Evolutionary conservation across 2,113 vertebrate species (phyloP).

Genomic region (Neotoma lepida): DNA sequence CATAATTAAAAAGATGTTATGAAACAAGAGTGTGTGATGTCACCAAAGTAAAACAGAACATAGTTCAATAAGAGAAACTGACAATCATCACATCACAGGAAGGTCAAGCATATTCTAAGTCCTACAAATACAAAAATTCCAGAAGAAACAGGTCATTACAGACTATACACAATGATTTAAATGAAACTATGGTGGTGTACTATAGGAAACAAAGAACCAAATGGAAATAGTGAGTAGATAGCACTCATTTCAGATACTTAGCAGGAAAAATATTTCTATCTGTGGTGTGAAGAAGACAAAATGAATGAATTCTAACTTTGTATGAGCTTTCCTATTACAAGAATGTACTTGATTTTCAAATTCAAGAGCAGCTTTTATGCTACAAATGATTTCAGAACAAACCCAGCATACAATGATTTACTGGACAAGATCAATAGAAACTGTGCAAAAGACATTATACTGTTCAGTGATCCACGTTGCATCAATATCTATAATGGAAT

Average conservation of each 20-base stretch:
- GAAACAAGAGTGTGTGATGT: not conserved
- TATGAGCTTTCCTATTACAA: slow-evolving; percentile 32
- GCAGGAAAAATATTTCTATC: not conserved
- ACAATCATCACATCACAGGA: not conserved
- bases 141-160: slow-evolving; percentile 20
- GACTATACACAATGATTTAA: not conserved
- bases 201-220: not conserved
- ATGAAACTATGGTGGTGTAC: not conserved
- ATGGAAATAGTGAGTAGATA: not conserved
- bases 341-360: slow-evolving; percentile 31
- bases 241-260: not conserved
- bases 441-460: slow-evolving; percentile 62
- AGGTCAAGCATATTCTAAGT: not conserved
- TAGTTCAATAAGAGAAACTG: slow-evolving; percentile 14
- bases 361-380: slow-evolving; percentile 59
- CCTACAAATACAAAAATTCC: not conserved
- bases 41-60: slow-evolving; percentile 13
- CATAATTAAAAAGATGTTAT: not conserved
- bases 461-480: slow-evolving; percentile 54
- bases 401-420: slow-evolving; percentile 56
- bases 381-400: slow-evolving; percentile 67
- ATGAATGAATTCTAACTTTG: not conserved
- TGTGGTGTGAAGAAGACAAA: slow-evolving; percentile 29
- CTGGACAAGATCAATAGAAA: slow-evolving; percentile 69
- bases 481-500: slow-evolving; percentile 71